phyloP scores from a whole-genome alignment of 2,888 invertebrate genomes.

The Apodemia duryi region DNA sequence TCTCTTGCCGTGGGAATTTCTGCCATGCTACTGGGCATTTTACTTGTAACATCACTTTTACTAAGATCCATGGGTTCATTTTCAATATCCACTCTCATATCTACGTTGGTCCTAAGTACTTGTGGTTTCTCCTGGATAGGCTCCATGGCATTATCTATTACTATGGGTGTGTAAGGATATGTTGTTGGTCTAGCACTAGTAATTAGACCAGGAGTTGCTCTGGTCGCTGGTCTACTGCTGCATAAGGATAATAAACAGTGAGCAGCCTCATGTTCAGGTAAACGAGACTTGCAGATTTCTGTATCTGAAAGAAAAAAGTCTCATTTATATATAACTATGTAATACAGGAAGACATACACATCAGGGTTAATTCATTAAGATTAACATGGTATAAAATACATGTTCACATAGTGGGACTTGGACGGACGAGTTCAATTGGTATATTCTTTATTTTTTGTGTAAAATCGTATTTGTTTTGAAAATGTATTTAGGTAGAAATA shows the following conservation, averaged over 20 bases:
- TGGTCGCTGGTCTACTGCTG: conserved; percentile 75
- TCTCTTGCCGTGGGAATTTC: conserved; percentile 82
- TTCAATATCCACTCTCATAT: conserved; percentile 60
- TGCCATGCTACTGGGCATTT: conserved; percentile 50
- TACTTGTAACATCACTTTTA: conserved; percentile 51
- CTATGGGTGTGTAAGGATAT: conserved; percentile 81
- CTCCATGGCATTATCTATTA: conserved; percentile 49
- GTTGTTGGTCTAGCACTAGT: conserved; percentile 83
- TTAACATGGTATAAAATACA: neutral
- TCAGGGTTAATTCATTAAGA: neutral
- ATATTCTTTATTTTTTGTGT: too few relatives aligned
- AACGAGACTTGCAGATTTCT: conserved; percentile 84
- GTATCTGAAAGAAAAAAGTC: conserved; percentile 60
- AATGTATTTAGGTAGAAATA: too few relatives aligned
- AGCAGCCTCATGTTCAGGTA: conserved; percentile 92
- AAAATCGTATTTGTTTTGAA: too few relatives aligned
- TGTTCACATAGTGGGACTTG: too few relatives aligned
- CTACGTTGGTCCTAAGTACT: conserved; percentile 43
- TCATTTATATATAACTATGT: neutral
- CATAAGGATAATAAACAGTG: conserved; percentile 88
- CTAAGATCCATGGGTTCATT: conserved; percentile 77
- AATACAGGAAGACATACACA: neutral
- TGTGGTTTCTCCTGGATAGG: conserved; percentile 49
- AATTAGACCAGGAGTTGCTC: conserved; percentile 74
- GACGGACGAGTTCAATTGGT: too few relatives aligned